Conservation (phyloP, 1,140 invertebrate genomes). For the Drosophila novamexicana region DNA sequence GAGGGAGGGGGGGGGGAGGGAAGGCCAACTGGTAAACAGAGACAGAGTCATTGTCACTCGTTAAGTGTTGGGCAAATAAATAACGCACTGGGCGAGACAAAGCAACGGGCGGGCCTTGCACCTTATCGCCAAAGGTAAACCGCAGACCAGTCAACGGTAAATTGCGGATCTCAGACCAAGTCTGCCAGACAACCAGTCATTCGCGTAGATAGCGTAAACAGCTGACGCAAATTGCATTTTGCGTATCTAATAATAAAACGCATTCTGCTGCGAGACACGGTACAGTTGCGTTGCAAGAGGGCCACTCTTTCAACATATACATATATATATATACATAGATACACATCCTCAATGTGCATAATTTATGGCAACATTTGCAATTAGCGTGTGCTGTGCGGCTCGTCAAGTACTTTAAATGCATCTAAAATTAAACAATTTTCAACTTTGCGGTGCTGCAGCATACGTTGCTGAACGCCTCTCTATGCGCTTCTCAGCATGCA, state of each 20-base stretch:
- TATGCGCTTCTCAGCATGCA: background rate
- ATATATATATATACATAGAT: background rate
- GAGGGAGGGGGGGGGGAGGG: background rate
- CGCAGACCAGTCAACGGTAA: constrained; percentile 6
- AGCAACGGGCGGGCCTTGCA: background rate
- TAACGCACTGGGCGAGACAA: constrained; percentile 1
- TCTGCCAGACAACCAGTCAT: constrained; percentile 8
- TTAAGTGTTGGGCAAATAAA: constrained; percentile 60
- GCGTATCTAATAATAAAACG: constrained; percentile 66
- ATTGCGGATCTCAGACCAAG: background rate
- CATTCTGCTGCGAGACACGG: constrained; percentile 11
- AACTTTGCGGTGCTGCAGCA: no score
- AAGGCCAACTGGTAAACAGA: constrained; percentile 38
- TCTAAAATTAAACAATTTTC: background rate
- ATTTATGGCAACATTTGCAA: constrained; percentile 22
- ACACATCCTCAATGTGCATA: constrained; percentile 14
- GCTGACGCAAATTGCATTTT: constrained; percentile 39
- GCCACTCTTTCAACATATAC: background rate
- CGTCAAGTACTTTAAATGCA: background rate
- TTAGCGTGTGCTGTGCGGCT: background rate
- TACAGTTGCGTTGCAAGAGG: constrained; percentile 6
- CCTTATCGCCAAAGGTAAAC: constrained; percentile 35
- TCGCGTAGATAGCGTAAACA: constrained; percentile 1
- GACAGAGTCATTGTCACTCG: constrained; percentile 69
- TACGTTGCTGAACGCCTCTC: background rate